Evolutionary conservation across 2,888 invertebrate species (phyloP).

Genomic region (Sepioteuthis lessoniana): DNA sequence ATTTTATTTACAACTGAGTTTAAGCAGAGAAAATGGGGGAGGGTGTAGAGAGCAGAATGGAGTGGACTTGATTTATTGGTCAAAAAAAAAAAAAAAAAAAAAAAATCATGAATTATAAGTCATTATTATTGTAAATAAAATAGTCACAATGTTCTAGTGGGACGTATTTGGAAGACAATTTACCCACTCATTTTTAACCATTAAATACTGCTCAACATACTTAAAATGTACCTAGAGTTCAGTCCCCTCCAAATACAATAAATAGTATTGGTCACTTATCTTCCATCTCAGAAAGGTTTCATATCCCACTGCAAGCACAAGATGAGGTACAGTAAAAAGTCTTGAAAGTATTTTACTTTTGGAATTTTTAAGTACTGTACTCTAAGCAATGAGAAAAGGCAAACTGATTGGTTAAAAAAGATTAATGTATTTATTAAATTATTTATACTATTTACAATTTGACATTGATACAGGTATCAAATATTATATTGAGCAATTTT

Average conservation of each 20-base stretch:
- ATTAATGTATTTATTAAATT: too few species aligned
- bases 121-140: not conserved
- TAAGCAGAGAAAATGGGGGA: not conserved
- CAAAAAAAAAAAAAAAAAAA: not conserved
- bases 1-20: not conserved
- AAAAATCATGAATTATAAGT: not conserved
- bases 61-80: not conserved
- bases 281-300: too few species aligned
- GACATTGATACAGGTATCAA: too few species aligned
- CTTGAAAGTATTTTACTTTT: too few species aligned
- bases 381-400: too few species aligned
- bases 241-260: not conserved
- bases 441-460: too few species aligned
- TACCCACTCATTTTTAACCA: not conserved
- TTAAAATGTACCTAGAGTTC: not conserved
- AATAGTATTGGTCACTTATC: too few species aligned
- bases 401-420: too few species aligned
- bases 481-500: too few species aligned
- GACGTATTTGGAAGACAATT: not conserved
- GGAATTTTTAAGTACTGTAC: too few species aligned
- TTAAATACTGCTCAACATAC: not conserved
- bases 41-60: not conserved
- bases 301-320: too few species aligned
- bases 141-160: not conserved
- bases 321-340: too few species aligned